These are phyloP conservation scores for Zygogramma bicolorata DNA, from an alignment of 2,888 invertebrate species.

Conservation along the genomic window DNA sequence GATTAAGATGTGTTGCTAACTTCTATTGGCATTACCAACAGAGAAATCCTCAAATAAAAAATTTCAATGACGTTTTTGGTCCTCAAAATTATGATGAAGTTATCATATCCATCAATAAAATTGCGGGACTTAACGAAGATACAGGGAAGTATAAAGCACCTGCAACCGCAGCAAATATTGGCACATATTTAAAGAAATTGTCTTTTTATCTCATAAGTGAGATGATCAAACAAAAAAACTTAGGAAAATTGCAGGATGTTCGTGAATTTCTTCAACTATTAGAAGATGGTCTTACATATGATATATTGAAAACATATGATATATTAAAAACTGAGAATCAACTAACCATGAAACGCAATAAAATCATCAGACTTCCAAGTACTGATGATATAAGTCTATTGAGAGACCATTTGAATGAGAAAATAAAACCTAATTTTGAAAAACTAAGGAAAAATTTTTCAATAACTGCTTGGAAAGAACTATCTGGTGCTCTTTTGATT, in stretches of 20 bases:
- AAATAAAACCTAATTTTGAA: constrained; percentile 5
- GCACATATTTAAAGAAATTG: constrained; percentile 23
- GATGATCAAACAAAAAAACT: constrained; percentile 20
- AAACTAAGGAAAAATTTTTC: constrained; percentile 15
- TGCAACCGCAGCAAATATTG: constrained; percentile 19
- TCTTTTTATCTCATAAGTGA: constrained; percentile 18
- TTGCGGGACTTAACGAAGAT: constrained; percentile 22
- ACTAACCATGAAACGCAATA: constrained; percentile 23
- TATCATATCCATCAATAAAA: constrained; percentile 21
- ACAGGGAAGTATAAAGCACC: constrained; percentile 24
- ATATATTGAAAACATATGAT: constrained; percentile 27
- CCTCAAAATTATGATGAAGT: constrained; percentile 22
- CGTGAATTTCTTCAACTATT: constrained; percentile 25
- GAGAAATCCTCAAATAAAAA: constrained; percentile 11
- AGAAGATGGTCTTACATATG: constrained; percentile 22
- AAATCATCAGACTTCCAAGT: constrained; percentile 18
- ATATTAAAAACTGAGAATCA: constrained; percentile 26
- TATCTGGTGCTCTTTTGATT: constrained; percentile 22
- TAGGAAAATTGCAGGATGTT: constrained; percentile 10
- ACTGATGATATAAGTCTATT: constrained; percentile 23
- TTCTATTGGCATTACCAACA: no score
- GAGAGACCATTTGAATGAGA: constrained; percentile 23
- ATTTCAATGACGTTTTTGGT: constrained; percentile 24
- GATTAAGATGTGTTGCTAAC: constrained; percentile 28
- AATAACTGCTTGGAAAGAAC: constrained; percentile 19